A percentile compares a stretch with the other conserved stretches of the same genome.
phyloP scores from a whole-genome alignment of 1,140 invertebrate species.

The Zeugodacus cucurbitae region DNA sequence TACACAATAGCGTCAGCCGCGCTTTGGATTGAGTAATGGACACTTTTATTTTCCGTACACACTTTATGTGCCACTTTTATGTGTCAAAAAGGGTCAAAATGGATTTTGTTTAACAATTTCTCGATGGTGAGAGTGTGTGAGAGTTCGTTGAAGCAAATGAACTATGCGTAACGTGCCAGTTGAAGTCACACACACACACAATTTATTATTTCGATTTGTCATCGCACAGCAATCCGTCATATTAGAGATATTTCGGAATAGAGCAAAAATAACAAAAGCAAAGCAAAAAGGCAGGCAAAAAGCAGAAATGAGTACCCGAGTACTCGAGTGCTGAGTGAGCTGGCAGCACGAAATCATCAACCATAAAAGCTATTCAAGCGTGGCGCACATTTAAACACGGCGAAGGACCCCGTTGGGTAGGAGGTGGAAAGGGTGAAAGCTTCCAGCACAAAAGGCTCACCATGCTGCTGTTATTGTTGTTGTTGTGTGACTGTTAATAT shows the following conservation, averaged over 20 bases:
- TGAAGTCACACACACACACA: slow-evolving; percentile 21
- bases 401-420: no score
- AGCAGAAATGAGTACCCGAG: background rate
- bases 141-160: background rate
- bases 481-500: background rate
- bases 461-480: background rate
- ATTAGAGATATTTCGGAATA: background rate
- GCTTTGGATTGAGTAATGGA: slow-evolving; percentile 26
- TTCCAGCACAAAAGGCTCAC: background rate
- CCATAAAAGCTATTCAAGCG: slow-evolving; percentile 14
- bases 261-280: no score
- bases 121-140: background rate
- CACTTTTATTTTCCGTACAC: slow-evolving; percentile 33
- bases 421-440: no score
- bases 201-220: slow-evolving; percentile 25
- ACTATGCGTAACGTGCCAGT: background rate
- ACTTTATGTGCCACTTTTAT: slow-evolving; percentile 37
- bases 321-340: background rate
- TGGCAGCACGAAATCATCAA: background rate
- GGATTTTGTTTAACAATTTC: slow-evolving; percentile 10
- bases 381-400: background rate
- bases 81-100: slow-evolving; percentile 40
- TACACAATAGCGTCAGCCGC: background rate
- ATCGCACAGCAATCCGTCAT: background rate
- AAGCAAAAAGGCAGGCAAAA: no score